Evolutionary conservation across 2,113 vertebrate species (phyloP).

Genomic region (Oreochromis aureus): DNA sequence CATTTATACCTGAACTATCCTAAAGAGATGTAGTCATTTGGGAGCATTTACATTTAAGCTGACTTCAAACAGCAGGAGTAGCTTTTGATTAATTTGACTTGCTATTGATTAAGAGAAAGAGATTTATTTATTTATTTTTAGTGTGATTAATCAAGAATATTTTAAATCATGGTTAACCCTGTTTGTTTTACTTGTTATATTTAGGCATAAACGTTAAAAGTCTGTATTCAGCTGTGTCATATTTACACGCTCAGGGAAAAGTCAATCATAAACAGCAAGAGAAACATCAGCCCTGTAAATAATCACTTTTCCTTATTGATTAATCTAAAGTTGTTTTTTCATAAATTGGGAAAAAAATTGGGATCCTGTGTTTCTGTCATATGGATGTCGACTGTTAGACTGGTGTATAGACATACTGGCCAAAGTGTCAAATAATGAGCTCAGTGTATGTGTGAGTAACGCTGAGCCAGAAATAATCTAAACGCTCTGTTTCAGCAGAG

Average conservation of each 20-base stretch:
- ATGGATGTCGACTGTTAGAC: background rate
- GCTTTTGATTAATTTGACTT: background rate
- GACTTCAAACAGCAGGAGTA: background rate
- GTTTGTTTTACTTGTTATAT: background rate
- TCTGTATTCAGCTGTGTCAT: background rate
- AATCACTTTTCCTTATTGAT: background rate
- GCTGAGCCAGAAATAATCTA: background rate
- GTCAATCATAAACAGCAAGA: background rate
- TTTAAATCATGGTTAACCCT: background rate
- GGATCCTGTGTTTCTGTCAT: background rate
- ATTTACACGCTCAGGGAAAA: background rate
- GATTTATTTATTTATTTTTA: background rate
- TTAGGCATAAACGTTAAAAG: fast-evolving
- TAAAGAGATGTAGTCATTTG: background rate
- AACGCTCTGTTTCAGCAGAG: background rate
- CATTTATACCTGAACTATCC: background rate
- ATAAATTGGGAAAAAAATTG: background rate
- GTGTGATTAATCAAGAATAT: background rate
- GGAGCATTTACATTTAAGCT: fast-evolving
- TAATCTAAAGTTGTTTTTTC: background rate
- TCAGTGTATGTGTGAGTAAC: background rate
- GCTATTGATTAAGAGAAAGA: background rate
- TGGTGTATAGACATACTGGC: background rate
- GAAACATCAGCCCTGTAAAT: background rate
- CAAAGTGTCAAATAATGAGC: background rate